These are phyloP conservation scores for Mythimna albipuncta DNA, from an alignment of 2,888 invertebrate genomes.

Conservation along the genomic window DNA sequence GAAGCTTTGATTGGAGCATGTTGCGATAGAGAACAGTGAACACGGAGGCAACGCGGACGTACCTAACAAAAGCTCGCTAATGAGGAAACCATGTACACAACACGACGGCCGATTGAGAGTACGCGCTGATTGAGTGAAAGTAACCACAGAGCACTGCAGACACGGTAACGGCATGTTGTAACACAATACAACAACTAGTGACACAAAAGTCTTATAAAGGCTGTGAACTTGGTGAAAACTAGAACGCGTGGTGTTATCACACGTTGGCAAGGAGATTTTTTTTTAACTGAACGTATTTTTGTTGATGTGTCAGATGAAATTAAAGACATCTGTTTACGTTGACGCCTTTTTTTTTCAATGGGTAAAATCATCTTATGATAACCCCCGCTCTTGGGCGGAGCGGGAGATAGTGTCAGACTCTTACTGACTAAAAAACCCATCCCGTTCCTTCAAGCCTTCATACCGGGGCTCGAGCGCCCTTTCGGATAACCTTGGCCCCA, in stretches of 20 bases:
- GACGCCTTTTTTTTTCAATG: no score
- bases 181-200: slow-evolving; percentile 54
- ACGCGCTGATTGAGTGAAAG: slow-evolving; percentile 84
- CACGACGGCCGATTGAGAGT: slow-evolving; percentile 72
- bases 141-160: slow-evolving; percentile 68
- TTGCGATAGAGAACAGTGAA: slow-evolving; percentile 67
- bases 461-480: no score
- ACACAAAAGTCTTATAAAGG: slow-evolving; percentile 56
- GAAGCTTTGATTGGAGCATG: slow-evolving; percentile 80
- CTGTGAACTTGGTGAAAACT: slow-evolving; percentile 73
- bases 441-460: no score
- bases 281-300: no score
- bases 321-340: no score
- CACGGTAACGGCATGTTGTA: slow-evolving; percentile 61
- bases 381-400: no score
- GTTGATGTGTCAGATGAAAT: no score
- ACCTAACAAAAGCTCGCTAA: slow-evolving; percentile 85
- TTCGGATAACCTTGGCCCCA: no score
- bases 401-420: no score
- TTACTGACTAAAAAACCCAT: no score
- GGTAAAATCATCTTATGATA: no score
- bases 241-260: slow-evolving; percentile 50
- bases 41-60: slow-evolving; percentile 69
- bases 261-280: slow-evolving; percentile 50
- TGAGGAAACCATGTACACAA: slow-evolving; percentile 86